Conservation (phyloP, 2,888 invertebrate genomes). For the Camponotus fellah region DNA sequence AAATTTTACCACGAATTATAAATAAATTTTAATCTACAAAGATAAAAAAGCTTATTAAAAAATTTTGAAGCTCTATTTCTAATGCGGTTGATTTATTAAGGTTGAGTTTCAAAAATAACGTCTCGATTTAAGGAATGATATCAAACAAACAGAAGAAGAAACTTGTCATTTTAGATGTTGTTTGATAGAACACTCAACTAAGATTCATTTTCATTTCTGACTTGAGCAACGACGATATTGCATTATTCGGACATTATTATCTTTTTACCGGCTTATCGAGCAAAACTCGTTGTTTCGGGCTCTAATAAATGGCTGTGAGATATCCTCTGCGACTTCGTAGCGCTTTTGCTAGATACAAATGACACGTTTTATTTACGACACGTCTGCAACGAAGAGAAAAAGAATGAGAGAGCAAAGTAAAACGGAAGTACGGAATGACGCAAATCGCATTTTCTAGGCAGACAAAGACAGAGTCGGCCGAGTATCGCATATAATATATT, state of each 20-base stretch:
- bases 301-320: slow-evolving; percentile 57
- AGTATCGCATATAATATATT: background rate
- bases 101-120: background rate
- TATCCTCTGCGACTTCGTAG: slow-evolving; percentile 52
- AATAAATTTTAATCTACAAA: background rate
- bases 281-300: slow-evolving; percentile 47
- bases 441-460: slow-evolving; percentile 63
- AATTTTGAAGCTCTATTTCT: background rate
- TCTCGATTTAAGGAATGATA: background rate
- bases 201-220: slow-evolving; percentile 15
- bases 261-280: slow-evolving; percentile 54
- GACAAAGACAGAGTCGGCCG: background rate
- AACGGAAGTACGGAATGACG: slow-evolving; percentile 44
- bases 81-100: background rate
- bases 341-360: slow-evolving; percentile 60
- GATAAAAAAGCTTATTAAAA: background rate
- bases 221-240: slow-evolving; percentile 32
- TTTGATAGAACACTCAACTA: background rate
- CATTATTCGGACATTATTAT: slow-evolving; percentile 53
- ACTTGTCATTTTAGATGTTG: background rate
- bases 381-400: slow-evolving; percentile 35
- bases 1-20: background rate
- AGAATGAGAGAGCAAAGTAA: slow-evolving; percentile 29
- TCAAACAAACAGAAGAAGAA: background rate
- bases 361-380: slow-evolving; percentile 64